These are phyloP conservation scores for Lampropteryx suffumata DNA, from an alignment of 2,888 invertebrate genomes.

Conservation along the genomic window DNA sequence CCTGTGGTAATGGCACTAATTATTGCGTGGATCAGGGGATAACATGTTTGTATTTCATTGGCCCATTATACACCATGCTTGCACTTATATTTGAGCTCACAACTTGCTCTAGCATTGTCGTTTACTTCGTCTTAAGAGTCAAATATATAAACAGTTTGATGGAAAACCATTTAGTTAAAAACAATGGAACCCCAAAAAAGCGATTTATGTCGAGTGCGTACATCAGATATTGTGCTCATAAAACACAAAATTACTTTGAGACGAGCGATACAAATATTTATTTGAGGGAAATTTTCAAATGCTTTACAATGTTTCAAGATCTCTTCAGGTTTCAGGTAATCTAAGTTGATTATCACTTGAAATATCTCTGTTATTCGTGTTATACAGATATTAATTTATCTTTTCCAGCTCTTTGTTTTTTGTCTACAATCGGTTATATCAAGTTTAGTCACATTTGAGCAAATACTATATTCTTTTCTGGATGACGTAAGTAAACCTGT, in stretches of 20 bases:
- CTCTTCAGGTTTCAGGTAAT: slow-evolving; percentile 52
- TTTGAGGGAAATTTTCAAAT: slow-evolving; percentile 45
- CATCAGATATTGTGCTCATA: slow-evolving; percentile 43
- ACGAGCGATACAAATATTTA: slow-evolving; percentile 44
- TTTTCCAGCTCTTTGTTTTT: slow-evolving; percentile 50
- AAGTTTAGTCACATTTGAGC: slow-evolving; percentile 46
- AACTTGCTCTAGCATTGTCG: slow-evolving; percentile 46
- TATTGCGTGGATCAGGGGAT: slow-evolving; percentile 17
- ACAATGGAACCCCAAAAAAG: slow-evolving; percentile 28
- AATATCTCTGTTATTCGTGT: too few relatives aligned
- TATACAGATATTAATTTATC: background rate
- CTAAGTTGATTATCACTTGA: too few relatives aligned
- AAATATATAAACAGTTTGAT: slow-evolving; percentile 57
- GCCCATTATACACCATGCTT: slow-evolving; percentile 39
- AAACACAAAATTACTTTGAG: slow-evolving; percentile 43
- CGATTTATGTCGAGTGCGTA: background rate
- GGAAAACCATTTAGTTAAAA: slow-evolving; percentile 47
- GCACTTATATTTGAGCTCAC: slow-evolving; percentile 48
- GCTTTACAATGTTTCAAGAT: slow-evolving; percentile 44
- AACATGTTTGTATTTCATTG: slow-evolving; percentile 27
- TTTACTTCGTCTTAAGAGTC: slow-evolving; percentile 51
- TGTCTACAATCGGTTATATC: slow-evolving; percentile 47
- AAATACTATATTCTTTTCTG: slow-evolving; percentile 45
- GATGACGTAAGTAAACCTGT: slow-evolving; percentile 45
- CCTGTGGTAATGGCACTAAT: slow-evolving; percentile 33